Conservation (phyloP, 2,888 invertebrate species). For the Drosophila peninsularis region DNA sequence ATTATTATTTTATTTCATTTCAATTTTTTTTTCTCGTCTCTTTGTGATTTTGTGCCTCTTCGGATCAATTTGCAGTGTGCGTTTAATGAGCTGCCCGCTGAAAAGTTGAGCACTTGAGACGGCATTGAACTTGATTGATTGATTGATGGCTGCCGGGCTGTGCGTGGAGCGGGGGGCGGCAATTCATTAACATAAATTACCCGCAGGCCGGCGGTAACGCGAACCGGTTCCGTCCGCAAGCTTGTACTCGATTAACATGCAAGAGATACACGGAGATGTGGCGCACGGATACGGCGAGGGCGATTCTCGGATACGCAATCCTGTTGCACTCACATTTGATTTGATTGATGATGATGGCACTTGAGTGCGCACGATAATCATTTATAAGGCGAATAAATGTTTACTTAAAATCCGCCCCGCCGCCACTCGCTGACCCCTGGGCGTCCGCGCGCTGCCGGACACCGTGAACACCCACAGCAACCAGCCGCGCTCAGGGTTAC, state of each 20-base stretch:
- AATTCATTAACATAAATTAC: constrained; percentile 74
- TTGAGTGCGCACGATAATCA: constrained; percentile 68
- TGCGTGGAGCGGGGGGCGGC: constrained; percentile 31
- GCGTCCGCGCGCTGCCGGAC: constrained; percentile 6
- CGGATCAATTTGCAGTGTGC: constrained; percentile 13
- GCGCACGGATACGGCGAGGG: background rate
- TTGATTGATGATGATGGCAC: constrained; percentile 71
- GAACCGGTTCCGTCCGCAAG: constrained; percentile 19
- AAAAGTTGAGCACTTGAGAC: constrained; percentile 52
- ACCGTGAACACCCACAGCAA: constrained; percentile 1
- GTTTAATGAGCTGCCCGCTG: constrained; percentile 62
- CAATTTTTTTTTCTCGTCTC: background rate
- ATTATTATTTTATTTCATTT: constrained; percentile 20
- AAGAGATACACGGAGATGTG: constrained; percentile 8
- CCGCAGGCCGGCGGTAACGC: constrained; percentile 27
- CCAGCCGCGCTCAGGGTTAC: background rate
- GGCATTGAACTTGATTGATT: constrained; percentile 59
- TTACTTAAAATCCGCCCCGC: constrained; percentile 17
- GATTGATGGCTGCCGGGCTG: constrained; percentile 50
- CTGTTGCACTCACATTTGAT: constrained; percentile 66
- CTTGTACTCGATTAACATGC: constrained; percentile 32
- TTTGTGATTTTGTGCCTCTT: background rate
- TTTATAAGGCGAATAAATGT: constrained; percentile 69
- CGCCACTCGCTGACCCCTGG: background rate
- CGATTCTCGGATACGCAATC: constrained; percentile 16